Evolutionary conservation across 2,797 vertebrate species (phyloP), one percentile per base, ranked within the genome.

Genomic region (Bradypodion pumilum): DNA sequence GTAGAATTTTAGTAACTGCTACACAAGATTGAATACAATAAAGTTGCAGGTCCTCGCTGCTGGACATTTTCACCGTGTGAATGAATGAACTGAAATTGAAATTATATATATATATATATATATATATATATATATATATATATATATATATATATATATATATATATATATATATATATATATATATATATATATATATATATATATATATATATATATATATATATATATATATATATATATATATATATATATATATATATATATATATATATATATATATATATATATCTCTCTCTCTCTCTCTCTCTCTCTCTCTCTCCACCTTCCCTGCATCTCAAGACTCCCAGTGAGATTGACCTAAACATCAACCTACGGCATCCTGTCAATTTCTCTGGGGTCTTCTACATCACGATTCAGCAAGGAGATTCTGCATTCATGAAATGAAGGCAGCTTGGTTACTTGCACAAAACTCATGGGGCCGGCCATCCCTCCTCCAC

Each of bases 11-110:
- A 87, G 78, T 92, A 92, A 91, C 87, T 92, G 90, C 68, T 94
- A 95, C 92, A 95, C 93, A 93, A 83, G 83, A 84, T 59, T 89
- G 83, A 90, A 87, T 91, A 93, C 90, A 62, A 89, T 86, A 88
- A 90, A 92, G 88, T 93, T 84, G 91, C 88, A 89, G 69, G 81
- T 90, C 91, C 69, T 35, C 70, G 63, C 73, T 81, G 52, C 42
- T 32, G n/a, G 52, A 60, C 62, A 62, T 15, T 62, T 81, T 56
- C 81, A 85, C 42, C 29, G n/a, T 63, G 70, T 65, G 76, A 81
- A 85, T n/a, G n/a, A 21, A 65, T 89, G 85, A 85, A 60, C 5
- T 15, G 62, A 25, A 89, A 86, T 88, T 79, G 83, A 84, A 1
- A 0, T n/a, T 49, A 40, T 40, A 49, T 63, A 70, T 66, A 84